Evolutionary conservation across 2,113 vertebrate species (phyloP).

Genomic region (Electrona antarctica): DNA sequence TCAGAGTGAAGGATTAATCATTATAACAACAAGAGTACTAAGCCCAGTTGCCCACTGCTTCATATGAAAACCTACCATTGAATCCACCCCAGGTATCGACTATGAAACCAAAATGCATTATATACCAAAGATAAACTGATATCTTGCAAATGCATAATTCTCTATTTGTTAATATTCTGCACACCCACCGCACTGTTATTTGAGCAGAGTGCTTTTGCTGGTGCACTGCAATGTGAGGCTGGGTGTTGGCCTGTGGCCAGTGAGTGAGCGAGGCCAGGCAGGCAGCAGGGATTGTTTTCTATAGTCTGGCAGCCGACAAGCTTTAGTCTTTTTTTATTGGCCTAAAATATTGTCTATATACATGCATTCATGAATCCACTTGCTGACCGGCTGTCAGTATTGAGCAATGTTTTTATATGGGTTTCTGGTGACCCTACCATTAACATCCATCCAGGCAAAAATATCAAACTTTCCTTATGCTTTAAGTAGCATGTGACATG

Average conservation of each 20-base stretch:
- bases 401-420: too few species aligned
- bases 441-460: too few species aligned
- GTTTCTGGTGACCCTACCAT: too few species aligned
- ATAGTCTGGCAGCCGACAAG: too few species aligned
- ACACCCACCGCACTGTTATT: neutral
- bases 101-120: neutral
- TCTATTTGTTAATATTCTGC: neutral
- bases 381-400: too few species aligned
- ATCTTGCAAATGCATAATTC: neutral
- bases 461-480: too few species aligned
- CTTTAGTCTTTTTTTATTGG: too few species aligned
- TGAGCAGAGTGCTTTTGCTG: neutral
- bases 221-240: conserved; percentile 6
- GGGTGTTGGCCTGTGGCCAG: conserved; percentile 24
- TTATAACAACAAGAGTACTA: neutral
- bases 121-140: neutral
- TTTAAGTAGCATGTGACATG: too few species aligned
- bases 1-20: too few species aligned
- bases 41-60: neutral
- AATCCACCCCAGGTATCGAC: neutral
- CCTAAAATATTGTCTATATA: too few species aligned
- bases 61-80: too few species aligned
- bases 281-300: conserved; percentile 31
- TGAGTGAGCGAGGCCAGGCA: neutral
- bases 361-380: too few species aligned